Evolutionary conservation across 1,140 invertebrate genomes (phyloP).

Genomic region (Anthonomus grandis): DNA sequence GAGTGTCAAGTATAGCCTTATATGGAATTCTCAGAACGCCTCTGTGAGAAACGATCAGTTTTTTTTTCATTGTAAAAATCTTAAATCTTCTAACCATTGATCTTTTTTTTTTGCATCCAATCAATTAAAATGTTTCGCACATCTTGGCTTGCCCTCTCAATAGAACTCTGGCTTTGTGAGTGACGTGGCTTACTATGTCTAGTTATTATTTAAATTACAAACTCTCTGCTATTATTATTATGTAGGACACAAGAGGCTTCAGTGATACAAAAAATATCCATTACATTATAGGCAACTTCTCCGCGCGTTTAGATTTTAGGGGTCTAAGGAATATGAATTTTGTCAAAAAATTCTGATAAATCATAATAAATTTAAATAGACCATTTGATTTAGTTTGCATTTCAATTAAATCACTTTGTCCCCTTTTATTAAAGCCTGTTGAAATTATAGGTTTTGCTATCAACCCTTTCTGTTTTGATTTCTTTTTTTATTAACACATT

Average conservation of each 20-base stretch:
- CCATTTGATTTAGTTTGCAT: no score
- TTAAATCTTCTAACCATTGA: not conserved
- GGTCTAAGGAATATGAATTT: no score
- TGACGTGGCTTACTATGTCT: not conserved
- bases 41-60: not conserved
- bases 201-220: no score
- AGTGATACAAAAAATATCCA: no score
- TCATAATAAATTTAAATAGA: no score
- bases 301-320: no score
- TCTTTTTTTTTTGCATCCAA: slow-evolving; percentile 1
- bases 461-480: not conserved
- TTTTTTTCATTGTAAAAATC: not conserved
- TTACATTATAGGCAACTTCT: no score
- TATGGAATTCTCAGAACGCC: not conserved
- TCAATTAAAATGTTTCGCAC: slow-evolving; percentile 1
- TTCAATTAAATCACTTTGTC: not conserved
- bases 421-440: not conserved
- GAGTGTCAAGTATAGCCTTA: no score
- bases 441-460: not conserved
- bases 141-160: slow-evolving; percentile 4
- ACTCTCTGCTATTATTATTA: not conserved
- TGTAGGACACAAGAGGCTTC: not conserved
- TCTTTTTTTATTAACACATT: not conserved
- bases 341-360: no score
- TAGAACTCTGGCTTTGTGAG: not conserved